phyloP scores from a whole-genome alignment of 2,113 vertebrate species.

The Anolis carolinensis region DNA sequence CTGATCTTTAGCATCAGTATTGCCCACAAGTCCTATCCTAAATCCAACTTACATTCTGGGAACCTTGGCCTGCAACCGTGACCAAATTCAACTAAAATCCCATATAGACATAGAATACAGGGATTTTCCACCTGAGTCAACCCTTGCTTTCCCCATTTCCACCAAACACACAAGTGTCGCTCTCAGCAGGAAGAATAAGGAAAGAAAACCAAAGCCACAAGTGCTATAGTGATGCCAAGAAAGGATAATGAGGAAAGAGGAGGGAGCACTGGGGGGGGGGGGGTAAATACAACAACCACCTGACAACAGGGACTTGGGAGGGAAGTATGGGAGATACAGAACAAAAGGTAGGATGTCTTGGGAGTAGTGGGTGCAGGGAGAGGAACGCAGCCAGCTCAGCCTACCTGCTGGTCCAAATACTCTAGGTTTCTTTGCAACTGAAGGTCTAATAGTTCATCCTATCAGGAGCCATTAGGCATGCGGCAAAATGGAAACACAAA shows the following conservation, averaged over 20 bases:
- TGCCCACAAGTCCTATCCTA: neutral
- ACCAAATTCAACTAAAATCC: neutral
- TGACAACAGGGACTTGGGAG: neutral
- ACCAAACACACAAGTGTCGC: constrained; percentile 22
- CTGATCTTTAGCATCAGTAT: neutral
- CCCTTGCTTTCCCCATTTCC: neutral
- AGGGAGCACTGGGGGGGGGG: constrained; percentile 22
- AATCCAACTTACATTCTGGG: neutral
- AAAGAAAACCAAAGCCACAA: constrained; percentile 60
- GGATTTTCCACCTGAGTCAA: neutral
- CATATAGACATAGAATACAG: neutral
- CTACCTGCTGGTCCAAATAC: constrained; percentile 98
- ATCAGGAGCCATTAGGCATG: constrained; percentile 78
- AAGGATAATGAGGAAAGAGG: constrained; percentile 52
- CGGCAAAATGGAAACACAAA: constrained; percentile 75
- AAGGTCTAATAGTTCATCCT: constrained; percentile 99
- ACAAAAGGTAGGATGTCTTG: neutral
- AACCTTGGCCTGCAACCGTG: neutral
- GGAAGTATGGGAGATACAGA: neutral
- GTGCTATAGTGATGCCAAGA: constrained; percentile 54
- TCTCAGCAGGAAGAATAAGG: constrained; percentile 28
- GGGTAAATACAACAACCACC: neutral
- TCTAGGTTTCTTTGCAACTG: constrained; percentile 99
- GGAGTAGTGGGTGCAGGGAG: constrained; percentile 42
- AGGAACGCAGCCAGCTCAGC: constrained; percentile 75